Base-by-base conservation (phyloP, 2,888 invertebrate species). In the Acronicta leporina region DNA sequence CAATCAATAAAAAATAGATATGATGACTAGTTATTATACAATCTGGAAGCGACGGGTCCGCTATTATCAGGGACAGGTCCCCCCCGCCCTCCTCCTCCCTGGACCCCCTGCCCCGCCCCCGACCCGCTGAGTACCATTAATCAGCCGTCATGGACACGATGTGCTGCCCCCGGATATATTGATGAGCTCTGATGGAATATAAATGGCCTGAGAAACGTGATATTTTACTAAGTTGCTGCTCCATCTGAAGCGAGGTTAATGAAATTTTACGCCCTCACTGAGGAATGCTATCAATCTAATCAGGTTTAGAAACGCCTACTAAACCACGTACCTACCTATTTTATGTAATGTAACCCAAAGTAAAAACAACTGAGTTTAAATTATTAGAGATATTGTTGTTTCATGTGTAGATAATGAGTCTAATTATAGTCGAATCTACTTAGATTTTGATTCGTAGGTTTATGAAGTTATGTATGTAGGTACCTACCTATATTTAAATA, bases 131-230 rank as follows among this genome's bases (percentile, higher is more conserved):
- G 68, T 65, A 68, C 73, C 81, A 81, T 83, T 81, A 81, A 78
- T 82, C 82, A 75, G 75, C 63, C 79, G 80, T 75, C 82, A 71
- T 55, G 53, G 67, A 60, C 78, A 72, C 73, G 72, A 73, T 59
- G 61, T 51, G 71, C 71, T 66, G 72, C 62, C 64, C 46, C 70
- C 75, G 70, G 72, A 67, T 68, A 64, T 75, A 77, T 77, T 75
- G 78, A 77, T 77, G 77, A 71, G 75, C 61, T 72, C 61, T 71
- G 68, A 73, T 71, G 63, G 73, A 75, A 77, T 77, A 77, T 78
- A 75, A 73, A 77, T 77, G 68, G 72, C 68, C 58, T 55, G 64
- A 73, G 77, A 78, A 75, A 77, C 77, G 73, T 75, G 77, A 75
- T 72, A 73, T 77, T 77, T 66, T 75, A 75, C 67, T 57, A 71